Conservation (phyloP, 2,888 invertebrate species). For the Euplexia lucipara region DNA sequence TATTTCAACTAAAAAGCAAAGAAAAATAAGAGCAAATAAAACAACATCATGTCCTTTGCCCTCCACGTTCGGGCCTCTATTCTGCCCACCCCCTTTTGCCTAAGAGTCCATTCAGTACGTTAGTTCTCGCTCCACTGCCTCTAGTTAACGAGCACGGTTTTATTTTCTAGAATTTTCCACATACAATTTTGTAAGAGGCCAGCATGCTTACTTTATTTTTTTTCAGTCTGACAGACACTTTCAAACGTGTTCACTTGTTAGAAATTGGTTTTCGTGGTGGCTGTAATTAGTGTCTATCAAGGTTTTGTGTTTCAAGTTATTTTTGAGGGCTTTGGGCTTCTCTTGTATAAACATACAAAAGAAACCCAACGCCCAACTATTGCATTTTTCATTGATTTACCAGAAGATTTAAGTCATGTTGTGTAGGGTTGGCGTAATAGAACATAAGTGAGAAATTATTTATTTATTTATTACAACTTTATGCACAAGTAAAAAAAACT, state of each 20-base stretch:
- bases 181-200: conserved; percentile 33
- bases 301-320: background rate
- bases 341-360: no score
- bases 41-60: conserved; percentile 32
- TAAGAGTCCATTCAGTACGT: conserved; percentile 77
- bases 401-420: no score
- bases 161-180: conserved; percentile 71
- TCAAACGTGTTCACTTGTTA: conserved; percentile 8
- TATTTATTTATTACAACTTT: no score
- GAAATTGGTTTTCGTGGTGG: background rate
- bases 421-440: no score
- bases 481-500: no score
- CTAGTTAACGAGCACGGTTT: conserved; percentile 85
- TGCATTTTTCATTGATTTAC: no score
- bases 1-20: background rate
- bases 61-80: conserved; percentile 8
- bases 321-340: background rate
- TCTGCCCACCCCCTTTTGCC: conserved; percentile 29
- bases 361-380: no score
- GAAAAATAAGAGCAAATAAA: no score
- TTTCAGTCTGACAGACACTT: conserved; percentile 30
- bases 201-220: conserved; percentile 26
- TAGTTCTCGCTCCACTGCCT: conserved; percentile 79
- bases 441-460: no score
- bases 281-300: conserved; percentile 16